Percentiles rank a stretch among this genome's conserved stretches.
phyloP scores from a whole-genome alignment of 64 coral and sea anemone genomes.

The Stylophora pistillata region DNA sequence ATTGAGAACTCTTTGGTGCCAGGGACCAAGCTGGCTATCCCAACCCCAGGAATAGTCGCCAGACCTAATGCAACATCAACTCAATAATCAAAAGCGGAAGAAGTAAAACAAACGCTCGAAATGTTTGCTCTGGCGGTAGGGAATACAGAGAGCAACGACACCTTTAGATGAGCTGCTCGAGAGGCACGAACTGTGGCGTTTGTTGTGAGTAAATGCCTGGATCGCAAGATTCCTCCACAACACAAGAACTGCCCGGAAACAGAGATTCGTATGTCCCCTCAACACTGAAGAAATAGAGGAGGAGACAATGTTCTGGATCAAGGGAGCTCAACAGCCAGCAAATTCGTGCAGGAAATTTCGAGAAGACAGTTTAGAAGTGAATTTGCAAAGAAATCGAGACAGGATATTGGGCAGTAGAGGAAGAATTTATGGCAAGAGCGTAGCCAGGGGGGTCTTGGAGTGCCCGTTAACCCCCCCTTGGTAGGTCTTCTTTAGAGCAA shows the following conservation, averaged over 20 bases:
- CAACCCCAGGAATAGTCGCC: no score
- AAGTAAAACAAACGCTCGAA: neutral
- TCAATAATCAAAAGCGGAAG: no score
- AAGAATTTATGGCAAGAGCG: no score
- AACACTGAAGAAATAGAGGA: conserved; percentile 42
- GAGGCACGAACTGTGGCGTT: conserved; percentile 41
- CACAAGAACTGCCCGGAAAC: neutral
- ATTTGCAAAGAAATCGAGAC: conserved; percentile 32
- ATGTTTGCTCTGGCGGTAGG: neutral
- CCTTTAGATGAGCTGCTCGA: conserved; percentile 5
- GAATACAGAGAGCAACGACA: no score
- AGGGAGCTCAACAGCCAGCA: conserved; percentile 37
- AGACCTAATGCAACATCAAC: no score
- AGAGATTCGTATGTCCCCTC: neutral
- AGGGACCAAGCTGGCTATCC: no score
- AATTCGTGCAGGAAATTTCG: neutral
- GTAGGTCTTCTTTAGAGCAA: no score
- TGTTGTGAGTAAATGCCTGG: conserved; percentile 36
- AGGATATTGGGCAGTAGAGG: conserved; percentile 36
- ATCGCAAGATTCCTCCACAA: conserved; percentile 65
- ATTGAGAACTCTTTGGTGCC: no score
- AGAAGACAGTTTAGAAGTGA: neutral
- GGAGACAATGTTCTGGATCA: conserved; percentile 59
- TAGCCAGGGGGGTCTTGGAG: no score
- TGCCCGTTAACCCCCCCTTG: no score